A percentile compares a stretch with the other conserved stretches of the same genome.
These are phyloP conservation scores for Pomacea canaliculata DNA, from an alignment of 2,888 invertebrate species.

Conservation along the genomic window DNA sequence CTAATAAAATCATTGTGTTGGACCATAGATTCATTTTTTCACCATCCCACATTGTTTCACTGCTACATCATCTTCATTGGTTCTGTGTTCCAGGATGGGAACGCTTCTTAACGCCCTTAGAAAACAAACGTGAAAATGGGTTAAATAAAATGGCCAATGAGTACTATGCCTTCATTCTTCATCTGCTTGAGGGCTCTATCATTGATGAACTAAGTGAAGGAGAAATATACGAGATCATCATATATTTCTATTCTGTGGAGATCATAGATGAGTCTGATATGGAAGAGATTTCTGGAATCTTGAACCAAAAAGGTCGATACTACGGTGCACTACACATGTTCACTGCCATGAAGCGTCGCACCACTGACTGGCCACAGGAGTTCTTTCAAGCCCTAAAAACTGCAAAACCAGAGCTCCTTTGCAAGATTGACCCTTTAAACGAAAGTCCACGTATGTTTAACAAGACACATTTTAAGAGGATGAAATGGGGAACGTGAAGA, in stretches of 20 bases:
- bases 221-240: background rate
- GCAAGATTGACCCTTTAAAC: constrained; percentile 8
- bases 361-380: constrained; percentile 9
- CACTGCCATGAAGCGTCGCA: background rate
- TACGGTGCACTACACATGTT: constrained; percentile 9
- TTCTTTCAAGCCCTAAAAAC: constrained; percentile 1
- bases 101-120: constrained; percentile 11
- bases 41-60: no score
- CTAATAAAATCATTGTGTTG: no score
- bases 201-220: background rate
- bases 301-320: background rate
- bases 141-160: background rate
- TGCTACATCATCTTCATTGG: background rate
- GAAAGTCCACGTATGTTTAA: background rate
- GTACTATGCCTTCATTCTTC: constrained; percentile 7
- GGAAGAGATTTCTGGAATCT: background rate
- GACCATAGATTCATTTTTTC: no score
- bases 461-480: background rate
- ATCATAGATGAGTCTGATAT: constrained; percentile 6
- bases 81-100: constrained; percentile 3
- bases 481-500: background rate
- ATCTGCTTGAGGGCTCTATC: constrained; percentile 7
- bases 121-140: background rate
- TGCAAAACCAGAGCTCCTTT: constrained; percentile 5
- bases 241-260: background rate